Base-by-base conservation (phyloP, 2,113 vertebrate genomes). In the Castor canadensis region DNA sequence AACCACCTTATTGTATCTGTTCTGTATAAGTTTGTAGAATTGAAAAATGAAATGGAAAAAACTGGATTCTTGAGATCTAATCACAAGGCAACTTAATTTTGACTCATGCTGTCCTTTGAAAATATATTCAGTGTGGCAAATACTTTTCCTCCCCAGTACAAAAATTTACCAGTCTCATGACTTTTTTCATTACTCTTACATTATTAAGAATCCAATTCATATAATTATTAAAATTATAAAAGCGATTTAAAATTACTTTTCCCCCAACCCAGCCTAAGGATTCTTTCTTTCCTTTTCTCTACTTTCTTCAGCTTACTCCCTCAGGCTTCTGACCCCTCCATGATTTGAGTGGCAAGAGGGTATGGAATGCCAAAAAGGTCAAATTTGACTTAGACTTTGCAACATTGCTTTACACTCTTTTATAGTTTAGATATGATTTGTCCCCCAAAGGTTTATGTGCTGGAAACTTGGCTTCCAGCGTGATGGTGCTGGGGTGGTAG, bases 21-120 rank as follows among this genome's bases (percentile, higher is more conserved):
- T 66, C 52, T 40, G 47, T 94, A 20, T 20, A 73, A 79, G 60
- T 87, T 7, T 12, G 1, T 84, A 49, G 30, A 88, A 80, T 10
- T 87, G 69, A 95, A 91, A 83, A n/a, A 54, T 75, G 11, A 86
- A 90, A 56, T 80, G 69, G 38, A 24, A 47, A 82, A 84, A 79
- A 24, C 71, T 73, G 30, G 24, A 69, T 89, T 88, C 38, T 47
- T 47, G 43, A 30, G 15, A 9, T 89, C 64, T 35, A 54, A 89
- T 52, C 79, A 80, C 47, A 20, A 94, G 43, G 19, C 47, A 84
- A 75, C 15, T 83, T 80, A 32, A 80, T 49, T 69, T 75, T 69
- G 66, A 88, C 43, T 66, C 19, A 71, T 32, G 28, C 9, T 66
- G 22, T 19, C 67, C 69, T 76, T 95, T 58, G 24, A 88, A 52